Conservation (phyloP, 2,797 vertebrate genomes). For the Amblyraja radiata region DNA sequence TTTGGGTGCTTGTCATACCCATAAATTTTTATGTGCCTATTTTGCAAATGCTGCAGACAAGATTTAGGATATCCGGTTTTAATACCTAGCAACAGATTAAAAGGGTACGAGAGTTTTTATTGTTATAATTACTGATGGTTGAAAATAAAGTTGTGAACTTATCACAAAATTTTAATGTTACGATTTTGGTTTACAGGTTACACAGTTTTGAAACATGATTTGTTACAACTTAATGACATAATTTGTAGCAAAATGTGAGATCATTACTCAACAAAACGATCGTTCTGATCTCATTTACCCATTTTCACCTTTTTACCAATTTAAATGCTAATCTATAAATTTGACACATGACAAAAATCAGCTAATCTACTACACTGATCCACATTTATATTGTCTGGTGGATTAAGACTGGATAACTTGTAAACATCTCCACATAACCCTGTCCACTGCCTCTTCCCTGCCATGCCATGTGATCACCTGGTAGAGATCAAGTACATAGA, state of each 20-base stretch:
- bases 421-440: background rate
- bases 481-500: background rate
- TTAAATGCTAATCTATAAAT: background rate
- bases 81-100: constrained; percentile 14
- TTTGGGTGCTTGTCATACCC: constrained; percentile 16
- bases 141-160: constrained; percentile 3
- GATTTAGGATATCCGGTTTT: background rate
- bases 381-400: background rate
- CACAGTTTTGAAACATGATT: background rate
- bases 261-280: background rate
- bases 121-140: background rate
- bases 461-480: background rate
- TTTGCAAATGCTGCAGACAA: background rate
- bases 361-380: background rate
- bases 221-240: background rate
- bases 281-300: background rate
- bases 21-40: constrained; percentile 11
- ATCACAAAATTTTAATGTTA: background rate
- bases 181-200: background rate
- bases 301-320: background rate
- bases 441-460: background rate
- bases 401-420: background rate
- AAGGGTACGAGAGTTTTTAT: background rate
- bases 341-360: background rate
- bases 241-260: background rate